A percentile compares a stretch with the other conserved stretches of the same genome.
Conservation (phyloP, 2,797 vertebrate genomes). For the Centroberyx gerrardi region DNA sequence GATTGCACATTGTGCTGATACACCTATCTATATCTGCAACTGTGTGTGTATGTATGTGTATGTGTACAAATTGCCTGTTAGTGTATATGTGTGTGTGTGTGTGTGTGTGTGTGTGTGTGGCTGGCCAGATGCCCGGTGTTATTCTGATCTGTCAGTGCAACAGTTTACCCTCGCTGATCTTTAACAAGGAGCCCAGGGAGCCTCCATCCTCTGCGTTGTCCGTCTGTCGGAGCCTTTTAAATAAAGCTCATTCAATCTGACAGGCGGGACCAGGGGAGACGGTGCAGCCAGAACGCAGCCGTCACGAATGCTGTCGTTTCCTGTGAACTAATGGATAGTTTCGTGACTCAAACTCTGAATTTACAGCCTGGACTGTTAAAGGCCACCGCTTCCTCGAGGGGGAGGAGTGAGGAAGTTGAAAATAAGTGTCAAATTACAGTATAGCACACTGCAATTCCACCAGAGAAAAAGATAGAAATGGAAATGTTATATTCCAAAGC, state of each 20-base stretch:
- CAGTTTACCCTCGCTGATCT: slow-evolving; percentile 64
- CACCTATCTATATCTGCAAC: no score
- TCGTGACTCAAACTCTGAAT: slow-evolving; percentile 26
- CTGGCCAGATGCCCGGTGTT: slow-evolving; percentile 13
- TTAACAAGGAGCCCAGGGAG: slow-evolving; percentile 72
- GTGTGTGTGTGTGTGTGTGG: neutral
- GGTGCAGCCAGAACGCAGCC: slow-evolving; percentile 30
- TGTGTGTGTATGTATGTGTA: neutral
- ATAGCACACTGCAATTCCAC: no score
- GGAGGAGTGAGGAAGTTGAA: no score
- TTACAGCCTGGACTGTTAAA: neutral
- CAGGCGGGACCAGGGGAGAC: slow-evolving; percentile 40
- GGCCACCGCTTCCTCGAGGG: neutral
- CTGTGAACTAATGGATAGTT: slow-evolving; percentile 40
- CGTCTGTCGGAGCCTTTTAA: slow-evolving; percentile 61
- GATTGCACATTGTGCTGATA: no score
- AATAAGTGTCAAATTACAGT: no score
- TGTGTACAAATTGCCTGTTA: no score
- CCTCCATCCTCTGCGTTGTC: slow-evolving; percentile 33
- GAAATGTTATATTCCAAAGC: no score
- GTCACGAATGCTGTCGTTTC: slow-evolving; percentile 40
- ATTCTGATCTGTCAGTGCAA: slow-evolving; percentile 35
- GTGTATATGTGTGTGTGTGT: neutral
- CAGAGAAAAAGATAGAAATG: no score
- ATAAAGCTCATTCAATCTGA: slow-evolving; percentile 65